Percentiles rank a stretch among this genome's conserved stretches.
These are phyloP conservation scores for Neomorphus geoffroyi DNA, from an alignment of 2,797 vertebrate species.

Conservation along the genomic window DNA sequence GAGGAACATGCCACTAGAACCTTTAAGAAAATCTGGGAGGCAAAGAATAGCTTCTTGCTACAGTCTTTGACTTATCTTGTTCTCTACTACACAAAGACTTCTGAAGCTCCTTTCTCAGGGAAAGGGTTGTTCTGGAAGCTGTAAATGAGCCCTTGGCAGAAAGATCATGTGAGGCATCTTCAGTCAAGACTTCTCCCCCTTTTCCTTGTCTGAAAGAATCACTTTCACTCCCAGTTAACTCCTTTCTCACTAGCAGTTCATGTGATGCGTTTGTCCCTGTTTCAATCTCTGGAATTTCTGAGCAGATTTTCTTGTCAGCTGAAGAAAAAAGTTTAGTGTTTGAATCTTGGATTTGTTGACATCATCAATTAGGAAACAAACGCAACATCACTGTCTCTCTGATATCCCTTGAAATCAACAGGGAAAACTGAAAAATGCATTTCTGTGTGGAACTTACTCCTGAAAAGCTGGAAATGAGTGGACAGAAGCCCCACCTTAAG, in stretches of 20 bases:
- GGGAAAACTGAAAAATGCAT: not conserved
- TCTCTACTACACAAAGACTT: not conserved
- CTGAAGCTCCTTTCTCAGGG: not conserved
- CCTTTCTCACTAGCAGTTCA: not conserved
- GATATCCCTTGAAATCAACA: not conserved
- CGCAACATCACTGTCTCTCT: not conserved
- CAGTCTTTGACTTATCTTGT: not conserved
- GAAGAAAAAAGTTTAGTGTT: not conserved
- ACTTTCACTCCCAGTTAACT: not conserved
- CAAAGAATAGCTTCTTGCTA: not conserved
- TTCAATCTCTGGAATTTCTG: not conserved
- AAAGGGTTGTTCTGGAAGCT: not conserved
- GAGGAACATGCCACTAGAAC: not conserved
- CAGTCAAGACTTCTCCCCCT: not conserved
- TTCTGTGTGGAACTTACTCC: not conserved
- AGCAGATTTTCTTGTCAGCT: not conserved
- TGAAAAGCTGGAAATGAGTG: not conserved
- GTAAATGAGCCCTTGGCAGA: not conserved
- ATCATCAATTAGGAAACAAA: not conserved
- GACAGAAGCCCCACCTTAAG: not conserved
- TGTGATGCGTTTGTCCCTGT: not conserved
- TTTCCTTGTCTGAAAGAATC: not conserved
- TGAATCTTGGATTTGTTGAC: not conserved
- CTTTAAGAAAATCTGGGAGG: not conserved
- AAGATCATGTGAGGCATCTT: not conserved